Evolutionary conservation across 2,113 vertebrate genomes (phyloP).

Genomic region (Trichomycterus rosablanca): DNA sequence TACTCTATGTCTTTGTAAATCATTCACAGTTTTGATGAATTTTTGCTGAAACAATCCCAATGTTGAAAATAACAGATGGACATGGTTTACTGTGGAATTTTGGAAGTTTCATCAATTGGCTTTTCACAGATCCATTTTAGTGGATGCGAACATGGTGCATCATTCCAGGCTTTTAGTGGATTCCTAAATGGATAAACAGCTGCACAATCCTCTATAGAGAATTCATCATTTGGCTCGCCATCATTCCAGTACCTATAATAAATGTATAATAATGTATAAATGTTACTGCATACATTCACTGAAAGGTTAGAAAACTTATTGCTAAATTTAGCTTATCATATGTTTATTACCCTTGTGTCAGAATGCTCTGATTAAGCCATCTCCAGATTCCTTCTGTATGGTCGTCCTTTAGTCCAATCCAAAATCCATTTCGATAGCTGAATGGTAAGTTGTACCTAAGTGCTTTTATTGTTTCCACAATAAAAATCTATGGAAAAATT

Average conservation of each 20-base stretch:
- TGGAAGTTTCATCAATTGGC: conserved; percentile 25
- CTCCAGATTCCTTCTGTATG: conserved; percentile 59
- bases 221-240: conserved; percentile 58
- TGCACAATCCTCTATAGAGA: conserved; percentile 56
- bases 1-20: too few relatives aligned
- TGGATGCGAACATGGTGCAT: conserved; percentile 49
- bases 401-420: conserved; percentile 61
- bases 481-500: conserved; percentile 44
- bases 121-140: conserved; percentile 68
- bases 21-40: neutral
- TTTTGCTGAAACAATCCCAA: too few relatives aligned
- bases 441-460: neutral
- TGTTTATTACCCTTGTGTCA: conserved; percentile 42
- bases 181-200: conserved; percentile 49
- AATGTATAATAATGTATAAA: too few relatives aligned
- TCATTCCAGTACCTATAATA: conserved; percentile 59
- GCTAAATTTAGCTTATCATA: too few relatives aligned
- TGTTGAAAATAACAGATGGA: neutral
- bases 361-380: conserved; percentile 54
- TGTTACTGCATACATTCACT: too few relatives aligned
- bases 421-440: conserved; percentile 37
- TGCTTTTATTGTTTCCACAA: conserved; percentile 41
- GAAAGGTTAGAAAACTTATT: too few relatives aligned
- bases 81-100: neutral
- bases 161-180: conserved; percentile 62